A percentile compares a stretch with the other conserved stretches of the same genome.
Evolutionary conservation across 2,113 vertebrate genomes (phyloP).

Genomic region (Percina caprodes): DNA sequence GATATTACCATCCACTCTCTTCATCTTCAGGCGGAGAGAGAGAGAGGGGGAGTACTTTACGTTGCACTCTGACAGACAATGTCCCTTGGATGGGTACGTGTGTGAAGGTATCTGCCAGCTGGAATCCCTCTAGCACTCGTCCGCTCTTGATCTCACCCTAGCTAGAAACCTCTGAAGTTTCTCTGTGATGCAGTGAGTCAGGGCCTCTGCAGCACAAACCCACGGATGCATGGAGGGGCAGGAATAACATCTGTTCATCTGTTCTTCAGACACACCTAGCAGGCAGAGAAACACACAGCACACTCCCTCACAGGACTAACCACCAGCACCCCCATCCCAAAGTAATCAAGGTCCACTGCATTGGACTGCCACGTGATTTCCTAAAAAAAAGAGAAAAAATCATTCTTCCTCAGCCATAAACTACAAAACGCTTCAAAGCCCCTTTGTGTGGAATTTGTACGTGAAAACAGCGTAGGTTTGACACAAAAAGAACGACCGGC

Average conservation of each 20-base stretch:
- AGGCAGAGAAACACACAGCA: slow-evolving; percentile 29
- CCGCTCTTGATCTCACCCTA: slow-evolving; percentile 6
- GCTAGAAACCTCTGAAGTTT: slow-evolving; percentile 24
- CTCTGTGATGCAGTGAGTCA: slow-evolving; percentile 30
- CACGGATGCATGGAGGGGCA: background rate
- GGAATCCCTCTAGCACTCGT: slow-evolving; percentile 2
- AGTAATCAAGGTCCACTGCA: background rate
- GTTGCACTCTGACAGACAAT: background rate
- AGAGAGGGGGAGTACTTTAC: background rate
- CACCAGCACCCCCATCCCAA: background rate
- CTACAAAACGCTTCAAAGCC: no score
- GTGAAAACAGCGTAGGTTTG: no score
- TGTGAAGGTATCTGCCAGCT: slow-evolving; percentile 4
- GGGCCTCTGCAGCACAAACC: background rate
- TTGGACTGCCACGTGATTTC: background rate
- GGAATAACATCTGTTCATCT: slow-evolving; percentile 33
- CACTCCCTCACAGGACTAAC: slow-evolving; percentile 6
- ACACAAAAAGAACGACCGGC: no score
- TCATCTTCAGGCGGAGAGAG: background rate
- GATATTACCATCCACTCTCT: background rate
- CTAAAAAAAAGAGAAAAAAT: no score
- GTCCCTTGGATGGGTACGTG: background rate
- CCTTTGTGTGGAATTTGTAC: no score
- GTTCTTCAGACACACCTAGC: slow-evolving; percentile 34
- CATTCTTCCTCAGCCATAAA: background rate